These are phyloP conservation scores for Gasterosteus nipponicus DNA, from an alignment of 2,113 vertebrate genomes.

Conservation along the genomic window DNA sequence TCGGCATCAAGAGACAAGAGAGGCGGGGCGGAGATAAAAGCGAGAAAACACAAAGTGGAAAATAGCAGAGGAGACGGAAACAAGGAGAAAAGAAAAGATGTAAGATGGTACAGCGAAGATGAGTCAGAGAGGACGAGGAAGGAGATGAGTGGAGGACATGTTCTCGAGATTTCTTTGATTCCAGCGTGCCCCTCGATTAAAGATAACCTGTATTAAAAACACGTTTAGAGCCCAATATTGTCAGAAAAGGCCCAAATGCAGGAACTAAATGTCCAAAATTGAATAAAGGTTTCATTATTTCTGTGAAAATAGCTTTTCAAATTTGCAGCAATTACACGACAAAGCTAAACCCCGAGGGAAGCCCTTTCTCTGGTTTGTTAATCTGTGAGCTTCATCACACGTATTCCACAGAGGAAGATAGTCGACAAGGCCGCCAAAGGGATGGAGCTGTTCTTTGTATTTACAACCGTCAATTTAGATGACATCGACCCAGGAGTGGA, in stretches of 20 bases:
- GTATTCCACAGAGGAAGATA: background rate
- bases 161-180: background rate
- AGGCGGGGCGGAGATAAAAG: slow-evolving; percentile 30
- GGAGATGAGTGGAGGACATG: background rate
- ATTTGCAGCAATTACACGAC: background rate
- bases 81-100: slow-evolving; percentile 22
- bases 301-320: background rate
- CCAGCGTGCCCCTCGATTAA: background rate
- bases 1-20: slow-evolving; percentile 45
- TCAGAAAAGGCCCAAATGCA: background rate
- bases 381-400: background rate
- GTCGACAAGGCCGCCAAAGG: background rate
- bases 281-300: background rate
- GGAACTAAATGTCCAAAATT: background rate
- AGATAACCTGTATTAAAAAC: background rate
- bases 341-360: background rate
- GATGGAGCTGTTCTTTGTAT: background rate
- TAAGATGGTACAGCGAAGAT: slow-evolving; percentile 3
- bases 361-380: background rate
- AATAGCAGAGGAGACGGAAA: slow-evolving; percentile 33
- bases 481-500: background rate
- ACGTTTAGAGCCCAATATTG: background rate
- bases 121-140: background rate
- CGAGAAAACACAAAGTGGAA: slow-evolving; percentile 43
- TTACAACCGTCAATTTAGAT: background rate